Percentiles rank a stretch among this genome's conserved stretches.
These are phyloP conservation scores for Lophotriccus pileatus DNA, from an alignment of 2,797 vertebrate genomes.

Conservation along the genomic window DNA sequence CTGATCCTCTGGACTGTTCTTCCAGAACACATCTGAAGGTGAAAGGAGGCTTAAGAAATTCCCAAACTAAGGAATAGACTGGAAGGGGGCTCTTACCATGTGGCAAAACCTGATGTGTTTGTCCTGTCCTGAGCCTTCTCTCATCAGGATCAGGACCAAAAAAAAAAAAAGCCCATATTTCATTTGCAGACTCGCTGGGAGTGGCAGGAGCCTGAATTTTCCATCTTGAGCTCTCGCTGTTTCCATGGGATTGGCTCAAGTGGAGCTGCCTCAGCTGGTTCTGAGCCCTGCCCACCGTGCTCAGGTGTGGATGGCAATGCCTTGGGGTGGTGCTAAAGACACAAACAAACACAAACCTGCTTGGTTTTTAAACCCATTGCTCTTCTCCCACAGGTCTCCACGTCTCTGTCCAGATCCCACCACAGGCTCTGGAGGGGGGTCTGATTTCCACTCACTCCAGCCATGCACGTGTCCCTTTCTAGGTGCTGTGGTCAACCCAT, in stretches of 20 bases:
- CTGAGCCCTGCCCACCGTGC: background rate
- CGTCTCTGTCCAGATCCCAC: background rate
- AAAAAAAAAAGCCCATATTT: background rate
- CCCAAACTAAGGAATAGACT: background rate
- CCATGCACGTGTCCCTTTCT: rapidly evolving
- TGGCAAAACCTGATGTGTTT: background rate
- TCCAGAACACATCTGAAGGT: background rate
- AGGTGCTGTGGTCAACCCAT: background rate
- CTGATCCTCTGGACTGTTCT: rapidly evolving
- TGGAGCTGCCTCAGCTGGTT: background rate
- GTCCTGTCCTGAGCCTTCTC: background rate
- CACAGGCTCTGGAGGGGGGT: background rate
- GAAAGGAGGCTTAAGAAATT: background rate
- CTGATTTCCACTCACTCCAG: background rate
- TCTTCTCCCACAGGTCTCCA: background rate
- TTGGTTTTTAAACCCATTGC: background rate
- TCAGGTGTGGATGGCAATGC: background rate
- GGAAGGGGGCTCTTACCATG: background rate
- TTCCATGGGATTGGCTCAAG: background rate
- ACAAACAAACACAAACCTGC: background rate
- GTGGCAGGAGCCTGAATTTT: background rate
- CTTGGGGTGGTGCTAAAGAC: background rate
- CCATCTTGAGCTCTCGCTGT: background rate
- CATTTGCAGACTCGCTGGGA: background rate
- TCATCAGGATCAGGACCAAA: background rate